Evolutionary conservation across 2,113 vertebrate genomes (phyloP), one percentile per base, ranked within the genome.

Genomic region (Bufo gargarizans): DNA sequence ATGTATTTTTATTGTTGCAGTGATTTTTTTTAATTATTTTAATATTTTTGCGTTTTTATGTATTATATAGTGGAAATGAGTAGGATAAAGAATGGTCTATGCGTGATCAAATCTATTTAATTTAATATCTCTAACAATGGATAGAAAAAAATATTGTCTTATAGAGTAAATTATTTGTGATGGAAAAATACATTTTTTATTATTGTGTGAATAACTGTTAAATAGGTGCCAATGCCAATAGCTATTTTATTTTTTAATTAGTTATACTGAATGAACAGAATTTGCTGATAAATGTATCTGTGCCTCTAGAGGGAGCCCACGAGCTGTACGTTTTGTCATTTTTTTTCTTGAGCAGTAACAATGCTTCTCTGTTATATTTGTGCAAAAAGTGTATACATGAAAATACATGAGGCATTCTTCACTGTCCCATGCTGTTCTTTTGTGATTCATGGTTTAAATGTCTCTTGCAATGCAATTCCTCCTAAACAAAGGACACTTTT

Each of bases 241-340:
- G 33, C n/a, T n/a, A n/a, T n/a, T n/a, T n/a, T n/a, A n/a, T n/a
- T 33, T 33, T 33, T 0, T 33, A 33, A 33, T 33, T 33, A 33
- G 33, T 33, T 33, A 33, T 33, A 33, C 33, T 33, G 33, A 58
- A 56, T 80, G 13, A 71, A 22, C n/a, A 33, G 45, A 72, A 33
- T 80, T 58, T 14, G 65, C 63, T 84, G 67, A 63, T 63, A 63
- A 45, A 61, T 86, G 17, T 17, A 9, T 79, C 20, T 69, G 11
- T 69, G 55, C 55, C 86, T 74, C 86, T 88, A 88, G 86, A 88
- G 86, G 86, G 86, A 61, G 80, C 79, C 33, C 49, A 88, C 83
- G 58, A 82, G 79, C 80, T 83, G 86, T 82, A 55, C 17, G 33
- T 86, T 63, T 69, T 53, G 47, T 6, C n/a, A 22, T 80, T 76